Evolutionary conservation across 2,888 invertebrate genomes (phyloP), one percentile per base, ranked within the genome.

Genomic region (Archips xylosteana): DNA sequence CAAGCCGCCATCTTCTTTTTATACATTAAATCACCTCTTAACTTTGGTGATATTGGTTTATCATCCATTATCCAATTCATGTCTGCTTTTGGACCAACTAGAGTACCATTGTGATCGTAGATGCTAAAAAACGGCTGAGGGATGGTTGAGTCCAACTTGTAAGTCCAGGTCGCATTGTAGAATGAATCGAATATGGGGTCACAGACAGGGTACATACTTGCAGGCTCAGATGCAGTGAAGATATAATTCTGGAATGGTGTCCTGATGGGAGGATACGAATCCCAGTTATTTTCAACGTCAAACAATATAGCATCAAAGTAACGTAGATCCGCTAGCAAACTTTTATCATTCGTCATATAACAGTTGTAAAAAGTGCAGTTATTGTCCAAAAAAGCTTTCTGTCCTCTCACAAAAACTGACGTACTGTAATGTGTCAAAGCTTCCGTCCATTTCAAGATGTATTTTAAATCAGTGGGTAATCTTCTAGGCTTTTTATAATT

Each of bases 271-370:
- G 89, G 85, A 69, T 83, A 82, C 0, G 59, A 32, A 32, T 89
- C 88, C 89, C 90, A 91, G 71, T 76, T 77, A 68, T 87, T 87
- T 75, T 92, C 91, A 0, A 91, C 92, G 68, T 96, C 95, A 70
- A 95, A 95, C 0, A 96, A 64, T 6, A 96, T 85, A 0, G 95
- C 96, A 62, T 95, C 95, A 51, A 83, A 94, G 42, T 86, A 76
- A 13, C 87, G 82, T 5, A 89, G 83, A 70, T 95, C 88, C 0
- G 84, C 78, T 0, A 92, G 75, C 61, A 78, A 87, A 3, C 75
- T 79, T 67, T 83, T 89, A 4, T 90, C 81, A 42, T 80, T 85
- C 0, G 91, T 95, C 0, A 95, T 80, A 73, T 82, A 93, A 75
- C 96, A 96, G 68, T 95, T 94, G 10, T 80, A 82, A 71, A 87